phyloP scores from a whole-genome alignment of 2,888 invertebrate genomes.

The Linnaemya tessellans region DNA sequence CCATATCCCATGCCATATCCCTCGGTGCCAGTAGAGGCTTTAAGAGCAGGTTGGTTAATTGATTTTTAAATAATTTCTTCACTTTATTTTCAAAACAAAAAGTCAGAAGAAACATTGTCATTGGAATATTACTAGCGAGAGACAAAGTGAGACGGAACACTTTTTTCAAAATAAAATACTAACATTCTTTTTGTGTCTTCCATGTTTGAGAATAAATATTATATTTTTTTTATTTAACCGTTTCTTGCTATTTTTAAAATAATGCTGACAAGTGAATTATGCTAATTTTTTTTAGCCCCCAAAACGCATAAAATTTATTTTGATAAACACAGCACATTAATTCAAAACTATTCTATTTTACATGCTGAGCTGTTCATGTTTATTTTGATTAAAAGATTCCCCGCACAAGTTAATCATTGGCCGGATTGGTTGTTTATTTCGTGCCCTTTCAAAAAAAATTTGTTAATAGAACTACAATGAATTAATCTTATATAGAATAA shows the following conservation, averaged over 20 bases:
- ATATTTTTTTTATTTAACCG: not conserved
- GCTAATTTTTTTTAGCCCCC: constrained; percentile 7
- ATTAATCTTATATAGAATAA: not conserved
- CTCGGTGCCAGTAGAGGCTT: constrained; percentile 94
- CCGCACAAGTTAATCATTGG: constrained; percentile 31
- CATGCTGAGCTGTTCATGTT: constrained; percentile 16
- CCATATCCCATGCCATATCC: constrained; percentile 96
- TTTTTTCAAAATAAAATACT: not conserved
- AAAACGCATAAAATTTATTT: not conserved
- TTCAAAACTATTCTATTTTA: not conserved
- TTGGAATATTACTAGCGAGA: too few relatives aligned
- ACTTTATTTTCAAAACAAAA: not conserved
- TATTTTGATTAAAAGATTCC: not conserved
- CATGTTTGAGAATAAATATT: not conserved
- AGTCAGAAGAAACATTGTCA: too few relatives aligned
- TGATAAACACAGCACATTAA: constrained; percentile 1
- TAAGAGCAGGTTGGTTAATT: constrained; percentile 91
- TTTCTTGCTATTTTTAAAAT: not conserved
- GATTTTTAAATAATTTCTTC: not conserved
- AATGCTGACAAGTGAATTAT: constrained; percentile 23
- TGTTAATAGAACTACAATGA: not conserved
- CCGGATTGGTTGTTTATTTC: not conserved
- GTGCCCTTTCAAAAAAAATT: not conserved
- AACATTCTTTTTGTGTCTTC: not conserved
- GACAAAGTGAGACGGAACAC: too few relatives aligned